Evolutionary conservation across 35 echinoderm and acorn worm species (phyloP), one percentile per base, ranked within the genome.

Genomic region (Ophiothrix spiculata): DNA sequence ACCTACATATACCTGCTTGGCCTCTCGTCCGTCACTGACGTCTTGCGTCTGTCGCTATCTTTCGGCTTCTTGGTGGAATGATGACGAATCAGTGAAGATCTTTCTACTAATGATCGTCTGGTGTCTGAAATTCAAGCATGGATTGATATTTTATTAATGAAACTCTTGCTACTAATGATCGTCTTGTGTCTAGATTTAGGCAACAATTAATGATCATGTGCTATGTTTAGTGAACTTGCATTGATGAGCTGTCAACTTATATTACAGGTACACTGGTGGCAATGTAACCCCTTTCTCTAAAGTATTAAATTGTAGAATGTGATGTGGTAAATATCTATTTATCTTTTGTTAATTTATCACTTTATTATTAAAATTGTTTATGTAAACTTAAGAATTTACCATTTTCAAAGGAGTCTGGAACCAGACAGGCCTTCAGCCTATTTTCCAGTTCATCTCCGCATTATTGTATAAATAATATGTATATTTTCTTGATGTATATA

Each of bases 51-150:
- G 39, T 84, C 81, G 25, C 35, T 63, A 17, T 84, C 81, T 33
- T 25, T 6, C 25, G 92, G 87, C 87, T 94, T 94, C 60, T 86
- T 94, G 60, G 88, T 94, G 19, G 88, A 90, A 76, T 77, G 79
- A 76, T 94, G 92, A 36, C 83, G 90, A 32, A 94, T 94, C 4
- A 94, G 79, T 37, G 92, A 86, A 10, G 92, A 76, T 40, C 88
- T 90, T 32, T 90, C 92, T 37, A 93, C 91, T 29, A 92, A 40
- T 81, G 91, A 84, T 31, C 86, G 79, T 3, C 91, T 49, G 8
- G 91, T 87, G 79, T 87, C 91, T 92, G 39, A 13, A 60, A 35
- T 32, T 8, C 21, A 39, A 87, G 21, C 32, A 77, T 39, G 56
- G 17, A 73, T 16, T 19, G 23, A 64, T 38, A 32, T 32, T 73